Conservation (phyloP, 2,888 invertebrate genomes). For the Caenorhabditis sinica region DNA sequence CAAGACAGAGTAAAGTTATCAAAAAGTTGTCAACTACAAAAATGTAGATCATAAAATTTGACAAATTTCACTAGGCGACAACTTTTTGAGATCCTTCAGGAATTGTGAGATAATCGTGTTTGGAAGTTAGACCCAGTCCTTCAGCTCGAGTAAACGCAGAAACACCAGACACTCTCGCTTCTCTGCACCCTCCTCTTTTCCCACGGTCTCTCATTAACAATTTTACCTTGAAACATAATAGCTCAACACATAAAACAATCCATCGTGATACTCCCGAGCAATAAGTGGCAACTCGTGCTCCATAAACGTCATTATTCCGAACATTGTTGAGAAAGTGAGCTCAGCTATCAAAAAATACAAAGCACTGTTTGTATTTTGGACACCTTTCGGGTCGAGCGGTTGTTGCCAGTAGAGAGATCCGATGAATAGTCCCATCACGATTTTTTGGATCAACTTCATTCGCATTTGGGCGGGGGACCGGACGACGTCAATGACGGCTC, state of each 20-base stretch:
- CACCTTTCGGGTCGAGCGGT: constrained; percentile 86
- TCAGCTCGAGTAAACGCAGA: too few relatives aligned
- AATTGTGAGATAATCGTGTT: too few relatives aligned
- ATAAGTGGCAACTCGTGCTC: constrained; percentile 93
- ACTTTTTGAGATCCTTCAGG: too few relatives aligned
- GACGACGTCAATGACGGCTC: constrained; percentile 73
- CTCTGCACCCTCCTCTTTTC: too few relatives aligned
- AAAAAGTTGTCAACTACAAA: too few relatives aligned
- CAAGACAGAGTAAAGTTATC: too few relatives aligned
- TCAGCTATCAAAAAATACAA: constrained; percentile 93
- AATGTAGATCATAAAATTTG: too few relatives aligned
- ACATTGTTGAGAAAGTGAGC: constrained; percentile 87
- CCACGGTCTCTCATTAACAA: background rate
- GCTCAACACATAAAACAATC: constrained; percentile 83
- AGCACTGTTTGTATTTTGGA: constrained; percentile 95
- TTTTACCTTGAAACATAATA: constrained; percentile 72
- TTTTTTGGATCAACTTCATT: constrained; percentile 78
- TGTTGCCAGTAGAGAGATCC: constrained; percentile 89
- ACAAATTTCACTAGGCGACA: too few relatives aligned
- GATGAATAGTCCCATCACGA: constrained; percentile 86
- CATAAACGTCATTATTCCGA: constrained; percentile 92
- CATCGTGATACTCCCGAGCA: constrained; percentile 92
- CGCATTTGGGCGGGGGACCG: constrained; percentile 72
- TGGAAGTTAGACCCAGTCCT: too few relatives aligned
- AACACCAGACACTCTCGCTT: too few relatives aligned